These are phyloP conservation scores for Drosophila nannoptera DNA, from an alignment of 1,140 invertebrate species.

Conservation along the genomic window DNA sequence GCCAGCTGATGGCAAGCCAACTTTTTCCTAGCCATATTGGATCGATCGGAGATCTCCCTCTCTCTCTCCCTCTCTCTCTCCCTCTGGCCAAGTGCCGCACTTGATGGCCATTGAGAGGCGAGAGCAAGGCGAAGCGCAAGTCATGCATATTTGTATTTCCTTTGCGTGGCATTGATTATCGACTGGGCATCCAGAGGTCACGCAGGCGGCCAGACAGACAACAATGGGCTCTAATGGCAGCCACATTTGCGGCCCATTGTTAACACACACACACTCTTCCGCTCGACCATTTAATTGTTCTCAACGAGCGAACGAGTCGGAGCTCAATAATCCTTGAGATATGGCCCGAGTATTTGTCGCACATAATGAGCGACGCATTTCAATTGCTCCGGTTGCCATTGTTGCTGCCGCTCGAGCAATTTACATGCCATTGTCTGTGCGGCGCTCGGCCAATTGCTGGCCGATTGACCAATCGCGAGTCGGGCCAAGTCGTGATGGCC, in stretches of 20 bases:
- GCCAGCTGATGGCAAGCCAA: too few relatives aligned
- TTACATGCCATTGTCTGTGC: conserved; percentile 65
- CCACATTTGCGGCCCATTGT: conserved; percentile 33
- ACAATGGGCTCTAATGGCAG: conserved; percentile 28
- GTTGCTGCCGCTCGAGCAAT: conserved; percentile 42
- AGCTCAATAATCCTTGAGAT: conserved; percentile 57
- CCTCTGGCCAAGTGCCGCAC: conserved; percentile 32
- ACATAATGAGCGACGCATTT: conserved; percentile 41
- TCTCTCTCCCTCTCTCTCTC: background rate
- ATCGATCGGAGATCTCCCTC: too few relatives aligned
- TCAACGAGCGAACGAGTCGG: conserved; percentile 32
- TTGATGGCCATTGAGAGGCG: conserved; percentile 27
- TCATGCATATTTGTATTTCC: conserved; percentile 39
- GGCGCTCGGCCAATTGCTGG: too few relatives aligned
- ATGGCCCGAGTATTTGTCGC: conserved; percentile 26
- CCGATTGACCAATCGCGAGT: conserved; percentile 46
- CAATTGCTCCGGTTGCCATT: conserved; percentile 5
- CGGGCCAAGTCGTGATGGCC: conserved; percentile 61
- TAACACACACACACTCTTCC: conserved; percentile 12
- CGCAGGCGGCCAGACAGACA: conserved; percentile 28
- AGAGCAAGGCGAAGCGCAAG: conserved; percentile 41
- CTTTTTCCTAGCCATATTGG: too few relatives aligned
- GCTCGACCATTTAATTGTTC: conserved; percentile 49
- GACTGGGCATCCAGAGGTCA: conserved; percentile 33
- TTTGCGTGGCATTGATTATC: conserved; percentile 50